These are phyloP conservation scores for Melolontha melolontha DNA, from an alignment of 2,888 invertebrate species.

Conservation along the genomic window DNA sequence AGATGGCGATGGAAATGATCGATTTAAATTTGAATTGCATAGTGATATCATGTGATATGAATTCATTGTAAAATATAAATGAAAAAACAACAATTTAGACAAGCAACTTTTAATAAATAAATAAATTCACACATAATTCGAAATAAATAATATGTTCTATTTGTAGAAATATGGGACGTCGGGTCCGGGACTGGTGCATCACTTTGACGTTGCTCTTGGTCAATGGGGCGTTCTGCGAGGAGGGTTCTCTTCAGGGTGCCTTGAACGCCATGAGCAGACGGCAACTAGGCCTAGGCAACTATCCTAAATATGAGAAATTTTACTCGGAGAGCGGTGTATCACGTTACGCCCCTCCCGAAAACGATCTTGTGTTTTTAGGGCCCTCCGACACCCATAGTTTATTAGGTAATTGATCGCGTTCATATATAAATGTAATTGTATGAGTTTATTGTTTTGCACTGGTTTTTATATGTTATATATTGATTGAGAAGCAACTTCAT, in stretches of 20 bases:
- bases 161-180: conserved; percentile 31
- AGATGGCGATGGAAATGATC: too few species aligned
- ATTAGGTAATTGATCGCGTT: conserved; percentile 1
- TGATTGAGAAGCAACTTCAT: too few species aligned
- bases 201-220: conserved; percentile 39
- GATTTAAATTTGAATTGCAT: too few species aligned
- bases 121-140: too few species aligned
- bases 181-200: conserved; percentile 28
- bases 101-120: too few species aligned
- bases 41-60: too few species aligned
- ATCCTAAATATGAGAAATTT: conserved; percentile 48
- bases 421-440: too few species aligned
- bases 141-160: neutral
- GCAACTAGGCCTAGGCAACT: conserved; percentile 60
- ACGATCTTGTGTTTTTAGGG: conserved; percentile 49
- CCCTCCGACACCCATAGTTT: conserved; percentile 40
- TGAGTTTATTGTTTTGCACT: neutral
- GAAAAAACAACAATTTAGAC: too few species aligned
- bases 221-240: conserved; percentile 54
- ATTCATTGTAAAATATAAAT: too few species aligned
- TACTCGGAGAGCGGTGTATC: conserved; percentile 44
- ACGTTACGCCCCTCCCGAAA: conserved; percentile 42
- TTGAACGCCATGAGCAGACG: conserved; percentile 66
- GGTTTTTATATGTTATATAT: too few species aligned
- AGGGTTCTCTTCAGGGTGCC: conserved; percentile 65